Evolutionary conservation across 2,888 invertebrate species (phyloP).

Genomic region (Brachyptera putata): DNA sequence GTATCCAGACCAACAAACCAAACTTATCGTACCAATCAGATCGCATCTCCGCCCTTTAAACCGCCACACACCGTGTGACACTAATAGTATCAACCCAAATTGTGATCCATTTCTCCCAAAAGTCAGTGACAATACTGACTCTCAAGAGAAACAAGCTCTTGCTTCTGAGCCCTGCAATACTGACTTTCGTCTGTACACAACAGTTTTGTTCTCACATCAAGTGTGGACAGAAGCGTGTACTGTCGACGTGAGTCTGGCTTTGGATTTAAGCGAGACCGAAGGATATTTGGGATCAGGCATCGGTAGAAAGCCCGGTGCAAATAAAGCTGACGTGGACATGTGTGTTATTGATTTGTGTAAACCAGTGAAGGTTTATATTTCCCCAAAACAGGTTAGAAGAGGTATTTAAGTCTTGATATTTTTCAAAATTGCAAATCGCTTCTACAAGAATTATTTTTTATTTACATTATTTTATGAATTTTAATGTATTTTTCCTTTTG

Average conservation of each 20-base stretch:
- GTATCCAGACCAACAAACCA: constrained; percentile 90
- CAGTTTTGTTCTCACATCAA: constrained; percentile 83
- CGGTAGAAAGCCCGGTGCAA: constrained; percentile 24
- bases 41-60: constrained; percentile 68
- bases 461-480: too few species aligned
- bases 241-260: constrained; percentile 78
- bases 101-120: constrained; percentile 46
- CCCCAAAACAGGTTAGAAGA: constrained; percentile 57
- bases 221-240: constrained; percentile 91
- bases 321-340: constrained; percentile 47
- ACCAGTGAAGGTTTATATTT: constrained; percentile 79
- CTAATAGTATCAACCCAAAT: not conserved
- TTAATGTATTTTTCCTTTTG: too few species aligned
- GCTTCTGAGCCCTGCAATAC: constrained; percentile 40
- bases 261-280: constrained; percentile 64
- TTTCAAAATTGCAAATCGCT: too few species aligned
- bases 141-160: not conserved
- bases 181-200: constrained; percentile 71
- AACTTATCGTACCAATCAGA: constrained; percentile 73
- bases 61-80: constrained; percentile 22
- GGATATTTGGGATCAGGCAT: constrained; percentile 44
- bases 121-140: constrained; percentile 37
- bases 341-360: constrained; percentile 76
- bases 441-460: too few species aligned
- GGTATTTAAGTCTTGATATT: too few species aligned